These are phyloP conservation scores for Phengaris alcon DNA, from an alignment of 2,888 invertebrate species.

Conservation along the genomic window DNA sequence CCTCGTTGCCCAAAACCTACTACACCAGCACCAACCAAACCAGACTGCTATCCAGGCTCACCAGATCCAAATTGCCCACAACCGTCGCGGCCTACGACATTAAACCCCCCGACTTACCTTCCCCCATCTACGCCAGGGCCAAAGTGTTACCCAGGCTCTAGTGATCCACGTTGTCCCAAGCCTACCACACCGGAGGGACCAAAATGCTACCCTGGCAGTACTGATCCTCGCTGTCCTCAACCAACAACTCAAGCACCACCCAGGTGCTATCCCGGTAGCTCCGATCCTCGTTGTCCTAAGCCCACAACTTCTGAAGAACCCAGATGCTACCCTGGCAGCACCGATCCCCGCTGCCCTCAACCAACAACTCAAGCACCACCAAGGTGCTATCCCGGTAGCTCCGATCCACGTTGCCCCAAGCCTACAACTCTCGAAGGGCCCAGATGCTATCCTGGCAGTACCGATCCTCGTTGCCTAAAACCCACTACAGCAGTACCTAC, in stretches of 20 bases:
- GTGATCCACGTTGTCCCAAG: too few species aligned
- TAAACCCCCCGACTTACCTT: too few species aligned
- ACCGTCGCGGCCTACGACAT: too few species aligned
- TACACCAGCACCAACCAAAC: too few species aligned
- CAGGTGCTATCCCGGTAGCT: constrained; percentile 30
- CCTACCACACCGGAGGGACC: constrained; percentile 38
- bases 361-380: constrained; percentile 49
- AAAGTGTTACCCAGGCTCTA: too few species aligned
- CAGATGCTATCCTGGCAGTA: constrained; percentile 53
- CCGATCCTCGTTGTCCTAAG: constrained; percentile 31
- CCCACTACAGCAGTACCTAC: constrained; percentile 42
- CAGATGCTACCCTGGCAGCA: constrained; percentile 52
- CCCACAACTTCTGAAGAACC: constrained; percentile 39
- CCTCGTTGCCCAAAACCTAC: constrained; percentile 41
- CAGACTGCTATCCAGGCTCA: too few species aligned
- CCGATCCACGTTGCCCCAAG: constrained; percentile 53
- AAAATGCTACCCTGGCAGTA: constrained; percentile 30
- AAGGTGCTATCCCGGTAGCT: constrained; percentile 51
- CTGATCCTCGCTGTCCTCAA: constrained; percentile 41
- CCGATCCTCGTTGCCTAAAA: constrained; percentile 53
- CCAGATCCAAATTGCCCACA: too few species aligned
- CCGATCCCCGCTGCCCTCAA: constrained; percentile 50
- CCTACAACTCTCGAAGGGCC: constrained; percentile 41
- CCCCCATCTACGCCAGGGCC: too few species aligned
- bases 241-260: constrained; percentile 33